Base-by-base conservation (phyloP, 2,113 vertebrate species). In the Microcebus griseorufus region DNA sequence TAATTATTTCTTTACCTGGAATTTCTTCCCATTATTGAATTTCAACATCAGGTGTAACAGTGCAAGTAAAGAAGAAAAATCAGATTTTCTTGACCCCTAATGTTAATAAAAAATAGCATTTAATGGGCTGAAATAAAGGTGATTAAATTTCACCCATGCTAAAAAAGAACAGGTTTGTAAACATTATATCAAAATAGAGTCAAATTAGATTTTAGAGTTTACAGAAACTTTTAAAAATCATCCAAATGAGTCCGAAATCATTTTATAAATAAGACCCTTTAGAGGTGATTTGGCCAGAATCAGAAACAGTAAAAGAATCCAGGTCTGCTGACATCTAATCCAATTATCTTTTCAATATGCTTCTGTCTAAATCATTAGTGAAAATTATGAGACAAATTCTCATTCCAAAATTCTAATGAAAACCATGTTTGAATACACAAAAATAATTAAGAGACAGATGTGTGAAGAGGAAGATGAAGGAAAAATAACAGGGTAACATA, bases 321-420 rank as follows among this genome's bases (percentile, higher is more conserved):
- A 95, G 9, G 17, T 58, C 60, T 90, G 53, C 42, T 64, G 25
- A 72, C n/a, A 80, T 11, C 16, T n/a, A 76, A 34, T 64, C 10
- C 37, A 95, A 69, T 83, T 86, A 89, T 55, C 32, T 92, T 79
- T 96, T 69, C 58, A 93, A 85, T 37, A 95, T 53, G 20, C 23
- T 82, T 70, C 22, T 96, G 18, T 96, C 29, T 5, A 95, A 79
- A 91, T 34, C 14, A 17, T 86, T 79, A 62, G 11, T 45, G 17
- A 93, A 97, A 90, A 86, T 58, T 29, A 76, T 88, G 39, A 81
- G 29, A 90, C 14, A 93, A 85, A 85, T 70, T 23, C 39, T 2
- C 82, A 55, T 67, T 93, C 58, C 39, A 96, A 92, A 93, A 84
- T 92, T 92, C 79, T 87, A 96, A 67, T 70, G 93, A 89, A 91